phyloP scores from a whole-genome alignment of 2,888 invertebrate species.

The Drosophila affinis region DNA sequence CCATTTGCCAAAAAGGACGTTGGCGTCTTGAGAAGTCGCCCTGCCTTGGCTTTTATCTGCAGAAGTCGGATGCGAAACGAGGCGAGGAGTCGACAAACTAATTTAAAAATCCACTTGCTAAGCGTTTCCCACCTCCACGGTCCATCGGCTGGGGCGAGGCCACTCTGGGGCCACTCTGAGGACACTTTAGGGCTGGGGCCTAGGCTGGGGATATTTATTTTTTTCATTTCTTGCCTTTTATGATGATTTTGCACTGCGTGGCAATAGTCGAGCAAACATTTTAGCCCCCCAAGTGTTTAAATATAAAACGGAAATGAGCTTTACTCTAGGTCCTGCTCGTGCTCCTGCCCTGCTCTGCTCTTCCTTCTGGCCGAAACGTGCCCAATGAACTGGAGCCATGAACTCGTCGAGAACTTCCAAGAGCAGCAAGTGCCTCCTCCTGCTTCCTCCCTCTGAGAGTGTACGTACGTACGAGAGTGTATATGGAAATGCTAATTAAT shows the following conservation, averaged over 20 bases:
- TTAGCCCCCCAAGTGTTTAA: slow-evolving; percentile 78
- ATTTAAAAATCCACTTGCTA: slow-evolving; percentile 79
- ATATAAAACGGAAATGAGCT: slow-evolving; percentile 79
- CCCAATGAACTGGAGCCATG: slow-evolving; percentile 56
- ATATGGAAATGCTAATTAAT: slow-evolving; percentile 72
- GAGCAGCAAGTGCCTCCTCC: neutral
- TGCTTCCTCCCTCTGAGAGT: neutral
- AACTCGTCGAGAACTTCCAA: slow-evolving; percentile 19
- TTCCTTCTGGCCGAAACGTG: slow-evolving; percentile 57
- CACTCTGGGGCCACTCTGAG: neutral
- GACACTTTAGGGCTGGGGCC: slow-evolving; percentile 3
- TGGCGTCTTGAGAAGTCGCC: slow-evolving; percentile 21
- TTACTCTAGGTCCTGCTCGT: slow-evolving; percentile 34
- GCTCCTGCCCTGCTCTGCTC: neutral
- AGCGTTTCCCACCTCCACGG: slow-evolving; percentile 56
- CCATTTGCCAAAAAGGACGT: slow-evolving; percentile 59
- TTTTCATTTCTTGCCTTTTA: slow-evolving; percentile 71
- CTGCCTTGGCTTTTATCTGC: slow-evolving; percentile 51
- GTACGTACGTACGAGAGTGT: slow-evolving; percentile 1
- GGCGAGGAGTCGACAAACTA: slow-evolving; percentile 63
- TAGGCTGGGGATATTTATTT: slow-evolving; percentile 59
- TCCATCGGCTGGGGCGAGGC: slow-evolving; percentile 21
- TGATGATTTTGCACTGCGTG: slow-evolving; percentile 68
- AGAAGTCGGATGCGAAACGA: slow-evolving; percentile 17
- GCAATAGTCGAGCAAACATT: slow-evolving; percentile 73